These are phyloP conservation scores for Scaptomyza caliginosa DNA, from an alignment of 2,888 invertebrate genomes.

Conservation along the genomic window DNA sequence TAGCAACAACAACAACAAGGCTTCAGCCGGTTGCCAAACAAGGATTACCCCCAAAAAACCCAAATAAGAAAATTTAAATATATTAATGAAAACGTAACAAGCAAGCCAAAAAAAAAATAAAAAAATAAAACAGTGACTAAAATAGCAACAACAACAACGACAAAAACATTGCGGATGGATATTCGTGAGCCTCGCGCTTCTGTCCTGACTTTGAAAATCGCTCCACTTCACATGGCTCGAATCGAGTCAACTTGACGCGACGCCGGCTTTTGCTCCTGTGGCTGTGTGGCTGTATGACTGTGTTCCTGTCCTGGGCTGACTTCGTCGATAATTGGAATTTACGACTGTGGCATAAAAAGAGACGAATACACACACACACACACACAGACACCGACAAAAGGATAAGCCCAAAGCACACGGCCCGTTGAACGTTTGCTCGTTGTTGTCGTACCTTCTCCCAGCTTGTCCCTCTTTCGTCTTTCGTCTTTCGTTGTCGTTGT, in stretches of 20 bases:
- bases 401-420: slow-evolving; percentile 58
- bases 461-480: slow-evolving; percentile 2
- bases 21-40: slow-evolving; percentile 3
- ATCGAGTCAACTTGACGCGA: slow-evolving; percentile 23
- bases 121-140: slow-evolving; percentile 46
- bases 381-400: slow-evolving; percentile 46
- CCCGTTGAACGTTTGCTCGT: slow-evolving; percentile 35
- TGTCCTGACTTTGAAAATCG: slow-evolving; percentile 67
- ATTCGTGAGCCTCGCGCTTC: background rate
- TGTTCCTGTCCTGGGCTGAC: slow-evolving; percentile 34
- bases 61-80: slow-evolving; percentile 65
- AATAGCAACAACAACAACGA: slow-evolving; percentile 40
- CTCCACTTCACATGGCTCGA: slow-evolving; percentile 52
- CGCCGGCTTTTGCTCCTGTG: slow-evolving; percentile 42
- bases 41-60: slow-evolving; percentile 55
- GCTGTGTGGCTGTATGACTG: background rate
- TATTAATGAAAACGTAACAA: slow-evolving; percentile 51
- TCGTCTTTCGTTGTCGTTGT: slow-evolving; percentile 15
- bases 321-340: slow-evolving; percentile 79
- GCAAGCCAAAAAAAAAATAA: no score
- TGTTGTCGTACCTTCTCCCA: slow-evolving; percentile 2
- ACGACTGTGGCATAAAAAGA: slow-evolving; percentile 76
- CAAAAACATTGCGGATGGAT: background rate
- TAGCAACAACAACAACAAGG: background rate
- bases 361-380: slow-evolving; percentile 45